Conservation (phyloP, 92 coral and sea anemone genomes). For the Porites divaricata region DNA sequence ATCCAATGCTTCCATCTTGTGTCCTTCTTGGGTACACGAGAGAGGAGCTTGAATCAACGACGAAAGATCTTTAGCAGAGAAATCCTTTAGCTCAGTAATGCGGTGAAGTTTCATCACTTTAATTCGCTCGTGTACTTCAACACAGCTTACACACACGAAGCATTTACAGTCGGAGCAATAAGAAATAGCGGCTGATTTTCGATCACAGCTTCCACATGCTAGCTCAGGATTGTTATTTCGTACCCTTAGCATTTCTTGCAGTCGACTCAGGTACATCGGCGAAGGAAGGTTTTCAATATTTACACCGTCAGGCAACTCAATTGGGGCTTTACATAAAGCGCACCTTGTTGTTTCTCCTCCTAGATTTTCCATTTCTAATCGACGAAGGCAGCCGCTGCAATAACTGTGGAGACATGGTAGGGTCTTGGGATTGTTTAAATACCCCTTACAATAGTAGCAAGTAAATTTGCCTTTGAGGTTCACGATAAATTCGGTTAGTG, state of each 20-base stretch:
- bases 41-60: conserved; percentile 67
- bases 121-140: conserved; percentile 70
- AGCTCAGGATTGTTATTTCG: conserved; percentile 66
- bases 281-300: conserved; percentile 70
- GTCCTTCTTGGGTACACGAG: conserved; percentile 65
- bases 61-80: conserved; percentile 61
- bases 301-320: conserved; percentile 53
- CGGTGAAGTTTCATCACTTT: conserved; percentile 75
- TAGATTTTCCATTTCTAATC: conserved; percentile 51
- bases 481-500: conserved; percentile 33
- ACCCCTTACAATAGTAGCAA: conserved; percentile 68
- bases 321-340: conserved; percentile 64
- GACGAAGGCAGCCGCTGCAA: conserved; percentile 73
- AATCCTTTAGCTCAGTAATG: conserved; percentile 55
- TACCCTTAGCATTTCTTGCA: conserved; percentile 71
- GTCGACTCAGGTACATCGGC: conserved; percentile 69
- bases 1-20: conserved; percentile 64
- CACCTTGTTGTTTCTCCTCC: conserved; percentile 55
- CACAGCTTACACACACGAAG: conserved; percentile 74
- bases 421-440: conserved; percentile 71
- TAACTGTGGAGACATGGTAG: conserved; percentile 81
- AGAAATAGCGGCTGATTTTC: conserved; percentile 57
- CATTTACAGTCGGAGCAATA: conserved; percentile 83
- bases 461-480: conserved; percentile 70
- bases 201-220: conserved; percentile 78